Evolutionary conservation across 2,797 vertebrate genomes (phyloP).

Genomic region (Bryconaethiops microstoma): DNA sequence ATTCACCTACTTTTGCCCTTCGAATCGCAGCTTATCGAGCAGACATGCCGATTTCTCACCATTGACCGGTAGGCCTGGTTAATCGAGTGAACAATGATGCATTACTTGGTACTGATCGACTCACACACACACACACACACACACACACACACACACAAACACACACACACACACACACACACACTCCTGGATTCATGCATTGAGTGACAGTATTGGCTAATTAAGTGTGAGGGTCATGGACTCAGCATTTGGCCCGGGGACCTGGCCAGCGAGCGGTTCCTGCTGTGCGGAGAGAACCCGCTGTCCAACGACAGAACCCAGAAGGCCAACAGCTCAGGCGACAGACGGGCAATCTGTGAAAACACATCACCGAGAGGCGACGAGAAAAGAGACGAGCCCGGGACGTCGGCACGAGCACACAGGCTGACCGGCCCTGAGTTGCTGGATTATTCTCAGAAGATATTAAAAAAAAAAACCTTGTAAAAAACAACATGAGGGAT

Average conservation of each 20-base stretch:
- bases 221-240: conserved; percentile 33
- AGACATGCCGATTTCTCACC: conserved; percentile 19
- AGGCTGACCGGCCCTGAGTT: background rate
- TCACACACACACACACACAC: conserved; percentile 38
- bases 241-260: conserved; percentile 1
- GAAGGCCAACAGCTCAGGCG: conserved; percentile 22
- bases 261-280: conserved; percentile 14
- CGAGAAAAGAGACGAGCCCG: background rate
- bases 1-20: background rate
- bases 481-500: too few relatives aligned
- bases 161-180: conserved; percentile 37
- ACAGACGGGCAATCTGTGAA: conserved; percentile 32
- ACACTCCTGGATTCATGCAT: conserved; percentile 20
- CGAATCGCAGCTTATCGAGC: background rate
- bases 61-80: conserved; percentile 30
- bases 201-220: conserved; percentile 35
- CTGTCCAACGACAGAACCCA: background rate
- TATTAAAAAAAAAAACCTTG: too few relatives aligned
- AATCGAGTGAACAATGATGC: conserved; percentile 48
- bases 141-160: conserved; percentile 37
- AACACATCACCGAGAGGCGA: background rate
- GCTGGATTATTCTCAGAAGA: too few relatives aligned
- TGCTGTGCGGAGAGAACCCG: conserved; percentile 7
- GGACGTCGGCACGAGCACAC: background rate
- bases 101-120: conserved; percentile 12